Percentiles rank a stretch among this genome's conserved stretches.
Evolutionary conservation across 2,113 vertebrate species (phyloP).

Genomic region (Triplophysa dalaica): DNA sequence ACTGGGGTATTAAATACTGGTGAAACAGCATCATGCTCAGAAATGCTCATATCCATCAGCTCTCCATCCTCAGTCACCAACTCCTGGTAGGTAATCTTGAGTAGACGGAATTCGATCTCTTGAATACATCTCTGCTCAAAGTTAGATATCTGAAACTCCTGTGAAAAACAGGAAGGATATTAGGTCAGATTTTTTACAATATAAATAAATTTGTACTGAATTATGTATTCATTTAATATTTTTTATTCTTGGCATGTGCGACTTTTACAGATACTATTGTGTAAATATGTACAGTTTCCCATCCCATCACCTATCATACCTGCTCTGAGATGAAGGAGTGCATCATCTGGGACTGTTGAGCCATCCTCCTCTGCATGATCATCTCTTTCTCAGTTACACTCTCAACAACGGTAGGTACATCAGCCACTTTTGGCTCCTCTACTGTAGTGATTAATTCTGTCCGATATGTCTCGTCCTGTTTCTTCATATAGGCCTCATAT

Average conservation of each 20-base stretch:
- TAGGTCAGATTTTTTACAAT: no score
- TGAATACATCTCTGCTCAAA: slow-evolving; percentile 91
- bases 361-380: slow-evolving; percentile 84
- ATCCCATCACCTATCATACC: slow-evolving; percentile 65
- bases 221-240: no score
- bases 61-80: slow-evolving; percentile 89
- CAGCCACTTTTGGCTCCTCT: slow-evolving; percentile 83
- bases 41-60: slow-evolving; percentile 81
- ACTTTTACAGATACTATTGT: no score
- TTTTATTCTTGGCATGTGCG: no score
- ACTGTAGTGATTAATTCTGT: slow-evolving; percentile 79
- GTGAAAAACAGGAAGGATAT: neutral
- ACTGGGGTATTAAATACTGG: slow-evolving; percentile 84
- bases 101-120: slow-evolving; percentile 90
- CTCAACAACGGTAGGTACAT: slow-evolving; percentile 72
- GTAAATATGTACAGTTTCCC: no score
- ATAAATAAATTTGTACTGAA: no score
- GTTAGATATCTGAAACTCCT: slow-evolving; percentile 94
- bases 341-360: slow-evolving; percentile 80
- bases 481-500: slow-evolving; percentile 86
- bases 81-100: slow-evolving; percentile 87
- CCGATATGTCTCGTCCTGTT: slow-evolving; percentile 81
- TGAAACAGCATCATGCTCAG: slow-evolving; percentile 81
- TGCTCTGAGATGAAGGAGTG: slow-evolving; percentile 84
- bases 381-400: slow-evolving; percentile 81